A percentile compares a stretch with the other conserved stretches of the same genome.
phyloP scores from a whole-genome alignment of 2,888 invertebrate genomes.

The Tenthredo notha region DNA sequence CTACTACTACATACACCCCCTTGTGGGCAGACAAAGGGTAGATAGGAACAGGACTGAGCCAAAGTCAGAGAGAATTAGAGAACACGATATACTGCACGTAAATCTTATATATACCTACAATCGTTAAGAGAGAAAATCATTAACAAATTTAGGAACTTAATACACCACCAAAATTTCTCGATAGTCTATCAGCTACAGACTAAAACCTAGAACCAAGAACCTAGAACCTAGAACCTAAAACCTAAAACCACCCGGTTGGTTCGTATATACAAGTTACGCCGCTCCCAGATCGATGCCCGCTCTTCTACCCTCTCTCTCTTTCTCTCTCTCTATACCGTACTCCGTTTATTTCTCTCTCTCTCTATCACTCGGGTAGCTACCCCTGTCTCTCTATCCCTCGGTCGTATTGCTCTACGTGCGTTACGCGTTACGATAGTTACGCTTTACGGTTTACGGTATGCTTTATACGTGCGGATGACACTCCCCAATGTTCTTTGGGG shows the following conservation, averaged over 20 bases:
- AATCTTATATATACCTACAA: background rate
- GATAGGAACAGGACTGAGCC: background rate
- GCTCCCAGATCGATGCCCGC: slow-evolving; percentile 54
- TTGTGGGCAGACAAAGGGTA: background rate
- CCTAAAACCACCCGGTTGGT: slow-evolving; percentile 17
- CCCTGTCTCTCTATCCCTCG: background rate
- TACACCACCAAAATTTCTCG: slow-evolving; percentile 23
- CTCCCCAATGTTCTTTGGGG: slow-evolving; percentile 50
- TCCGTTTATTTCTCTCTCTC: slow-evolving; percentile 9
- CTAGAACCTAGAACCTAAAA: background rate
- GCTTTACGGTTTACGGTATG: slow-evolving; percentile 43
- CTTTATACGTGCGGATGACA: slow-evolving; percentile 55
- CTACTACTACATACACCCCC: background rate
- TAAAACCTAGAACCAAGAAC: background rate
- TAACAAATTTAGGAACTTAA: background rate
- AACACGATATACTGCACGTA: background rate
- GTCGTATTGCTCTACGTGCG: slow-evolving; percentile 23
- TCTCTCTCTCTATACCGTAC: slow-evolving; percentile 5
- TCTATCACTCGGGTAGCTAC: background rate
- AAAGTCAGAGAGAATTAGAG: background rate
- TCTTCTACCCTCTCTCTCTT: slow-evolving; percentile 18
- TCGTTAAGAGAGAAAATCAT: slow-evolving; percentile 3
- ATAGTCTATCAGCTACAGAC: background rate
- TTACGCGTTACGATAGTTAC: slow-evolving; percentile 51
- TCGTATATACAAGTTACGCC: slow-evolving; percentile 46